Evolutionary conservation across 1,140 invertebrate genomes (phyloP).

Genomic region (Leptinotarsa undecemlineata): DNA sequence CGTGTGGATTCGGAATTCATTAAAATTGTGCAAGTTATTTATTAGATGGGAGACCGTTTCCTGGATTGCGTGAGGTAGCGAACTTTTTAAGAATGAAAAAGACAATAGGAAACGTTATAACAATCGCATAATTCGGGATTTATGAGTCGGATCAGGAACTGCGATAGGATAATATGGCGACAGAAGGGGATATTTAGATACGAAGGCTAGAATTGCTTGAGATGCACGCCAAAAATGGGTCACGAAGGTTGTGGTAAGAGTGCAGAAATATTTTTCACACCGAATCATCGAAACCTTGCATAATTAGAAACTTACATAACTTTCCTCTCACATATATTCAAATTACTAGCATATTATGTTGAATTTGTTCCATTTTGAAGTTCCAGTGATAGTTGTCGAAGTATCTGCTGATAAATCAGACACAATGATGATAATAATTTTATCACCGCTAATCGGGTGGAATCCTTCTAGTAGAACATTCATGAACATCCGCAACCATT

Average conservation of each 20-base stretch:
- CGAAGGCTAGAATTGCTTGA: not conserved
- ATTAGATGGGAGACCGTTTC: slow-evolving; percentile 11
- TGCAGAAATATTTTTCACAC: not conserved
- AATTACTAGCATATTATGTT: too few species aligned
- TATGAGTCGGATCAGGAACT: not conserved
- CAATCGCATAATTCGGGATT: slow-evolving; percentile 9
- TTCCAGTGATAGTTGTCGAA: too few species aligned
- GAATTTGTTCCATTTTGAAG: too few species aligned
- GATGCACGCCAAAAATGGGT: not conserved
- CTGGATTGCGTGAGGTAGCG: not conserved
- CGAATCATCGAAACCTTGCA: too few species aligned
- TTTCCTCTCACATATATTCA: too few species aligned
- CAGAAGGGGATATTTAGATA: not conserved
- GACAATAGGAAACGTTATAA: slow-evolving; percentile 10
- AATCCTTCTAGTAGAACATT: too few species aligned
- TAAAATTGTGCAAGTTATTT: slow-evolving; percentile 18
- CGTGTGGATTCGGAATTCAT: slow-evolving; percentile 20
- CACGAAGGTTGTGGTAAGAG: not conserved
- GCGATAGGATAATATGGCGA: slow-evolving; percentile 4
- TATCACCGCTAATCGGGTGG: too few species aligned
- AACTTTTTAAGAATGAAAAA: slow-evolving; percentile 3
- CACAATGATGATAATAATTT: too few species aligned
- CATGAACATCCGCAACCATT: too few species aligned
- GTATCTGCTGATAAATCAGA: too few species aligned
- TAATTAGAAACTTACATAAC: too few species aligned